phyloP scores from a whole-genome alignment of 2,888 invertebrate species.

The Heliconius ismenius region DNA sequence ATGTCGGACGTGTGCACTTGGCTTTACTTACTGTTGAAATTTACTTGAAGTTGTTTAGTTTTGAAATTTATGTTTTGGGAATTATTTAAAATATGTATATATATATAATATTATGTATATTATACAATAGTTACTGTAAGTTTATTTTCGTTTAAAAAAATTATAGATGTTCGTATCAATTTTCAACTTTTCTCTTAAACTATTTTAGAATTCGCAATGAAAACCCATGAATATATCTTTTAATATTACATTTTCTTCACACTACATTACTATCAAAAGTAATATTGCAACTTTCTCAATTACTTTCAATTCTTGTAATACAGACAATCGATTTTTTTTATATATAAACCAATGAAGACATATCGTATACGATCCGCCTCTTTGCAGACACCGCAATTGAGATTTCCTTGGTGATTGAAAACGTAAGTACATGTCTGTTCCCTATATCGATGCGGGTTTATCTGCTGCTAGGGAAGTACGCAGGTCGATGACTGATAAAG shows the following conservation, averaged over 20 bases:
- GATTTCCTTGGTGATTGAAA: constrained; percentile 46
- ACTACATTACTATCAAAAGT: background rate
- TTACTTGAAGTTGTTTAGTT: background rate
- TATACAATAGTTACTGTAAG: no score
- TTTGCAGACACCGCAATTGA: constrained; percentile 50
- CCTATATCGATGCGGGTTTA: constrained; percentile 42
- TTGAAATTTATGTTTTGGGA: background rate
- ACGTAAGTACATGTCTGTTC: constrained; percentile 45
- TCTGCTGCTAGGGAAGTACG: constrained; percentile 27
- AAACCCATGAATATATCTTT: background rate
- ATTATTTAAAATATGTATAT: background rate
- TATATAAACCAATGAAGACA: constrained; percentile 23
- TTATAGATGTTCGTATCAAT: background rate
- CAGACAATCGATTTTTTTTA: constrained; percentile 16
- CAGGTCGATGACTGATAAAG: background rate
- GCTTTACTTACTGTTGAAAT: constrained; percentile 6
- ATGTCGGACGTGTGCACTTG: constrained; percentile 18
- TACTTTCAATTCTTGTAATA: background rate
- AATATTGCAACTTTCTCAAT: background rate
- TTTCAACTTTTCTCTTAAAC: background rate
- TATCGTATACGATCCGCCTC: constrained; percentile 32
- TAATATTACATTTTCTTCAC: background rate
- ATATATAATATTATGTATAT: background rate
- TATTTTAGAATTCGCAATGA: background rate
- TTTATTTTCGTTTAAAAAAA: background rate